Evolutionary conservation across 2,888 invertebrate species (phyloP).

Genomic region (Diaphora mendica): DNA sequence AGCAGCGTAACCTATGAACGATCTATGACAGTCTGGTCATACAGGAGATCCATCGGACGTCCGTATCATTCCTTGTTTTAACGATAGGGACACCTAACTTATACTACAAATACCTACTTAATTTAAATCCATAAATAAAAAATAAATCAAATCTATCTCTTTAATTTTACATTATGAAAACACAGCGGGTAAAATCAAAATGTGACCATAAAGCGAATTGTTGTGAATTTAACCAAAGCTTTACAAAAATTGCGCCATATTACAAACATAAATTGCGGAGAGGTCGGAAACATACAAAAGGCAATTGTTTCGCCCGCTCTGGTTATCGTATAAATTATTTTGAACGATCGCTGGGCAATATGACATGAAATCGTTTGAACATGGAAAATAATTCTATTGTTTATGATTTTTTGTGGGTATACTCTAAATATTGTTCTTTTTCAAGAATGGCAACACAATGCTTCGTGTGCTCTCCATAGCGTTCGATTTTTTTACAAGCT

Average conservation of each 20-base stretch:
- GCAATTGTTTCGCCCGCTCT: conserved; percentile 19
- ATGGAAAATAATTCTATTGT: conserved; percentile 5
- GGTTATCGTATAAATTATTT: conserved; percentile 16
- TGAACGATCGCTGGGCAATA: conserved; percentile 5
- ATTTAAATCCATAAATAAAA: not conserved
- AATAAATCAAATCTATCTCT: not conserved
- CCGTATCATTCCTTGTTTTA: not conserved
- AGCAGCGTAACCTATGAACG: not conserved
- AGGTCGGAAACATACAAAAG: conserved; percentile 19
- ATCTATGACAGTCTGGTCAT: not conserved
- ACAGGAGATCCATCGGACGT: no score
- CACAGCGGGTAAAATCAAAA: not conserved
- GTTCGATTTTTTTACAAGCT: no score
- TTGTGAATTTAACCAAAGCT: conserved; percentile 5
- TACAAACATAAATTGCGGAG: conserved; percentile 20
- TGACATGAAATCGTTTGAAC: conserved; percentile 1
- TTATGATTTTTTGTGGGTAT: not conserved
- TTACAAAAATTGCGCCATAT: conserved; percentile 18
- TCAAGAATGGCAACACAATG: not conserved
- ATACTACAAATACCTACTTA: not conserved
- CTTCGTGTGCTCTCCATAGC: not conserved
- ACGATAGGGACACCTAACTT: not conserved
- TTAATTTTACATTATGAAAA: not conserved
- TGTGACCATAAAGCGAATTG: not conserved
- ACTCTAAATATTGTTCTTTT: not conserved